Conservation (phyloP, 2,113 vertebrate genomes). For the Macaca mulatta region DNA sequence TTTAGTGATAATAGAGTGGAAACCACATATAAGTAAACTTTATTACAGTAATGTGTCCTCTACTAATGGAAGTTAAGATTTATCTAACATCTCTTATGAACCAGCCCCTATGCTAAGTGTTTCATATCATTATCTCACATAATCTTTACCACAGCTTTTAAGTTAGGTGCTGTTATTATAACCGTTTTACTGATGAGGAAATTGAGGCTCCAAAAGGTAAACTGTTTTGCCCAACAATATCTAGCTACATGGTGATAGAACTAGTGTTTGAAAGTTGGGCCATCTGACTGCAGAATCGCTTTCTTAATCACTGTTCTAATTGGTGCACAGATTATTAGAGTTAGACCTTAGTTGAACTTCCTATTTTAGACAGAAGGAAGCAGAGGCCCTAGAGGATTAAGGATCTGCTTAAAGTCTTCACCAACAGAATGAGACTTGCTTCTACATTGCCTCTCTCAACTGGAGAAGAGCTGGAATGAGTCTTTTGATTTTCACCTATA, state of each 20-base stretch:
- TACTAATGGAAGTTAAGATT: neutral
- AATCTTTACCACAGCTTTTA: neutral
- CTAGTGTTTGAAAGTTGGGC: neutral
- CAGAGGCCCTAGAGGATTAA: neutral
- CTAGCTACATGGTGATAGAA: neutral
- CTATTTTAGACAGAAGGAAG: constrained; percentile 31
- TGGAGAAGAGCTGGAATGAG: neutral
- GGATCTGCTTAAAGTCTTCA: neutral
- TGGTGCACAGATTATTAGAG: neutral
- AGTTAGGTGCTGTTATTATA: neutral
- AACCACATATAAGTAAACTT: neutral
- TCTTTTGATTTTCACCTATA: neutral
- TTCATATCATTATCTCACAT: neutral
- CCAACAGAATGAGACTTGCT: neutral
- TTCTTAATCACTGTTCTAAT: neutral
- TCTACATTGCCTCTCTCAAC: neutral
- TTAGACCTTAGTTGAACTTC: neutral
- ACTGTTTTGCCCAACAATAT: neutral
- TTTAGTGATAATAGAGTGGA: neutral
- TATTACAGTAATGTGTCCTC: neutral
- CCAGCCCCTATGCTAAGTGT: neutral
- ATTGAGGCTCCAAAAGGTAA: neutral
- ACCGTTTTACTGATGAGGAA: neutral
- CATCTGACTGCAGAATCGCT: neutral
- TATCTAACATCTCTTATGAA: neutral